Evolutionary conservation across 1,140 invertebrate species (phyloP), one percentile per base, ranked within the genome.

Genomic region (Luehdorfia chinensis): DNA sequence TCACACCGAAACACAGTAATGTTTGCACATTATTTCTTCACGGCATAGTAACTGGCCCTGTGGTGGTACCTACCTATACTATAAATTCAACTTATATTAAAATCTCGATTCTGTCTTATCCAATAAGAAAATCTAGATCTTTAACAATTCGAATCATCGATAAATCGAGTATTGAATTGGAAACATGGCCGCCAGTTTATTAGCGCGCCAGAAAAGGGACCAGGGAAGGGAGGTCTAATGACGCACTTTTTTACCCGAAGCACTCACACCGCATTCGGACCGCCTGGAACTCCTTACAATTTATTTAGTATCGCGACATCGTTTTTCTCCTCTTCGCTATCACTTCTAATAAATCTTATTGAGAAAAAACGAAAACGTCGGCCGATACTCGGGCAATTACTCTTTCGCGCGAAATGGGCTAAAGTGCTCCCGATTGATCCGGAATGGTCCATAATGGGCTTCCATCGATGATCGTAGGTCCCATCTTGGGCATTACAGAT

Each of bases 381-480:
- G 9, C 14, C 50, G 50, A 59, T 50, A 55, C 51, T 34, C 34
- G 44, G 12, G 37, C 50, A 36, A 59, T 54, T 54, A 59, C 47
- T 44, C 50, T 54, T 45, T 32, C 15, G 25, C 15, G 25, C 43
- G 32, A 50, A 54, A 54, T 36, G 43, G 47, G 4, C 8, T 44
- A 27, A 37, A 55, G 48, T 49, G 52, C 32, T 13, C 28, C 16
- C 36, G 44, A 56, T 56, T 50, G 54, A 50, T 56, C 36, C 43
- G 41, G 43, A 56, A 56, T 50, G 47, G 47, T 25, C 32, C 37
- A 36, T 50, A 47, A 50, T 56, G 45, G 44, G 46, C 16, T 16
- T 12, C 21, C 19, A 25, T 44, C 27, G 48, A 50, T 46, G 41
- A 45, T 25, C 19, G 33, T 27, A 5, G 15, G 8, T 9, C 15